phyloP scores from a whole-genome alignment of 2,113 vertebrate genomes.

The Oryzias javanicus region DNA sequence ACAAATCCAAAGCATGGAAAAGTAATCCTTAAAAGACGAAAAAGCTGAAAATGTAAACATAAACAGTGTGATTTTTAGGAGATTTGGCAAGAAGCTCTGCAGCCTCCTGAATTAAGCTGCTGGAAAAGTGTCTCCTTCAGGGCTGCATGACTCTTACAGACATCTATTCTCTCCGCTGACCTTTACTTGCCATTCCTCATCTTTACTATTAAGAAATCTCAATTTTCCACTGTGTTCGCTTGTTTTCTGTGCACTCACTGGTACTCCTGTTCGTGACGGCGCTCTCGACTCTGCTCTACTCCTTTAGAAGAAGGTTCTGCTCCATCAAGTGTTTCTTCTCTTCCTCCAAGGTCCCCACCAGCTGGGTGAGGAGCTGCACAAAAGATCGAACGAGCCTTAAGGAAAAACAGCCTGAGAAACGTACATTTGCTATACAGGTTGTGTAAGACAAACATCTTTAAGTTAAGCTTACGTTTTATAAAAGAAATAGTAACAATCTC shows the following conservation, averaged over 20 bases:
- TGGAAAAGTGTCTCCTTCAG: constrained; percentile 8
- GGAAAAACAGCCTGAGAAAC: background rate
- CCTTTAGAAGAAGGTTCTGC: constrained; percentile 85
- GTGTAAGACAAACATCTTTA: too few species aligned
- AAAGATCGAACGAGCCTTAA: background rate
- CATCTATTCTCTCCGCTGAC: constrained; percentile 1
- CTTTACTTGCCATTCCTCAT: background rate
- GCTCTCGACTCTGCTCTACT: constrained; percentile 88
- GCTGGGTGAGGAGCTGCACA: constrained; percentile 82
- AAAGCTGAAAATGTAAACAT: constrained; percentile 18
- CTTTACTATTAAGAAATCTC: background rate
- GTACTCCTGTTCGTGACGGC: constrained; percentile 85
- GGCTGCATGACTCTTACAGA: background rate
- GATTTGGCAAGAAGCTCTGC: constrained; percentile 30
- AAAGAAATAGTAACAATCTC: too few species aligned
- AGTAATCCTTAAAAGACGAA: background rate
- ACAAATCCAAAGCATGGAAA: background rate
- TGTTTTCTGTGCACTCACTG: constrained; percentile 62
- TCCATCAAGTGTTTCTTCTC: constrained; percentile 86
- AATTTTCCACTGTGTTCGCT: constrained; percentile 2
- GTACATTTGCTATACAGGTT: background rate
- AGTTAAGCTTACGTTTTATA: too few species aligned
- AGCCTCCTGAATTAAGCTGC: constrained; percentile 39
- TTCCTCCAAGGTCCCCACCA: constrained; percentile 88
- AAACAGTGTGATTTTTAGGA: constrained; percentile 20